Percentiles rank a stretch among this genome's conserved stretches.
Evolutionary conservation across 2,797 vertebrate genomes (phyloP).

Genomic region (Hozukius guyotensis): DNA sequence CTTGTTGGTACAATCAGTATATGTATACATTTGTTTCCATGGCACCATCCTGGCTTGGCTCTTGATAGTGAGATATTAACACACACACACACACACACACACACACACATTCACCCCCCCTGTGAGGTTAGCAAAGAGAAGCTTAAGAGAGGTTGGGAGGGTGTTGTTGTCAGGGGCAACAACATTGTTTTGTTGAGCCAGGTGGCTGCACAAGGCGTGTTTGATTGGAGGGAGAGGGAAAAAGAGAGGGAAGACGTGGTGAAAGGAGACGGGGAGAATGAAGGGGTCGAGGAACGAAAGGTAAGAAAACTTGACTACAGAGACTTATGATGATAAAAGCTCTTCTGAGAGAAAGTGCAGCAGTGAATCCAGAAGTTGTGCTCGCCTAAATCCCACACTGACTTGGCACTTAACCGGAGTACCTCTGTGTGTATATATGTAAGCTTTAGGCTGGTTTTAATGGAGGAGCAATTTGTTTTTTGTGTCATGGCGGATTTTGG

Average conservation of each 20-base stretch:
- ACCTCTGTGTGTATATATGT: neutral
- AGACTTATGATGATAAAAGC: neutral
- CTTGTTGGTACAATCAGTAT: neutral
- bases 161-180: conserved; percentile 64
- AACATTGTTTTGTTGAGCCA: conserved; percentile 73
- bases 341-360: neutral
- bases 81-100: neutral
- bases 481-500: neutral
- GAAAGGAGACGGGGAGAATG: conserved; percentile 11
- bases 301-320: neutral
- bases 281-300: conserved; percentile 11
- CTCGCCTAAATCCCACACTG: neutral
- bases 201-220: conserved; percentile 63
- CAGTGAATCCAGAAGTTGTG: neutral
- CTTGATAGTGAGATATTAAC: conserved; percentile 54
- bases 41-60: conserved; percentile 35
- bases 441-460: neutral
- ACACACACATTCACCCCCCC: conserved; percentile 10
- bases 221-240: conserved; percentile 40
- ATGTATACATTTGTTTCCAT: conserved; percentile 51
- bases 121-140: conserved; percentile 40
- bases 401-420: neutral
- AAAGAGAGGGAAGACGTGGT: conserved; percentile 57
- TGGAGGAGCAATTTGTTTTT: neutral
- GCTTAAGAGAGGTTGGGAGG: conserved; percentile 63